These are phyloP conservation scores for Carcharodon carcharias DNA, from an alignment of 2,797 vertebrate species.

Conservation along the genomic window DNA sequence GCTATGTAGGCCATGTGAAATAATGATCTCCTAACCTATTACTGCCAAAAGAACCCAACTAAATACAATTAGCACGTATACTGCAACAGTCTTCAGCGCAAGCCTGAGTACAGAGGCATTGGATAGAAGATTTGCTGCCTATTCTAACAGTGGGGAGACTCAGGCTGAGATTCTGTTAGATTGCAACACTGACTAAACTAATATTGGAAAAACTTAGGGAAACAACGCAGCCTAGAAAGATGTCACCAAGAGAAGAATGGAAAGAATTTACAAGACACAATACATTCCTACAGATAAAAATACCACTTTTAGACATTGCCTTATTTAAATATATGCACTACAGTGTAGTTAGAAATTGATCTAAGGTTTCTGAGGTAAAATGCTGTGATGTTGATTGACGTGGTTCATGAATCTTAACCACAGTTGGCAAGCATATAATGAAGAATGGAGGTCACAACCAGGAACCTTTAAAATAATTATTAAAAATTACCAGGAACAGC, in stretches of 20 bases:
- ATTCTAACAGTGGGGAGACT: not conserved
- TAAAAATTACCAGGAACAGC: not conserved
- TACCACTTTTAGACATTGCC: not conserved
- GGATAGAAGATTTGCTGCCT: too few relatives aligned
- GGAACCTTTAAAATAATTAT: not conserved
- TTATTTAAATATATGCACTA: not conserved
- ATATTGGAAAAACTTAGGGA: not conserved
- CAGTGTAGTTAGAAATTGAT: not conserved
- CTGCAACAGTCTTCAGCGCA: not conserved
- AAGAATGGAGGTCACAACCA: not conserved
- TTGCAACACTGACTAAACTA: not conserved
- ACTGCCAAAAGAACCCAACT: not conserved
- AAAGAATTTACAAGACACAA: not conserved
- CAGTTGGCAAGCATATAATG: not conserved
- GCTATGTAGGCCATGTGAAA: not conserved
- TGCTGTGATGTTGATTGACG: not conserved
- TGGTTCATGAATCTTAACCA: not conserved
- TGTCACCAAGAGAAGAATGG: not conserved
- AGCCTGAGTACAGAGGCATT: not conserved
- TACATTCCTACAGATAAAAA: not conserved
- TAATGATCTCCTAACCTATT: conserved; percentile 23
- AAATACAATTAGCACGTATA: not conserved
- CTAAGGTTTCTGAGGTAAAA: not conserved
- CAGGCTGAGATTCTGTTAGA: not conserved
- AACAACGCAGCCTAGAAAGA: not conserved